These are phyloP conservation scores for Melanerpes formicivorus DNA, from an alignment of 2,113 vertebrate species.

Conservation along the genomic window DNA sequence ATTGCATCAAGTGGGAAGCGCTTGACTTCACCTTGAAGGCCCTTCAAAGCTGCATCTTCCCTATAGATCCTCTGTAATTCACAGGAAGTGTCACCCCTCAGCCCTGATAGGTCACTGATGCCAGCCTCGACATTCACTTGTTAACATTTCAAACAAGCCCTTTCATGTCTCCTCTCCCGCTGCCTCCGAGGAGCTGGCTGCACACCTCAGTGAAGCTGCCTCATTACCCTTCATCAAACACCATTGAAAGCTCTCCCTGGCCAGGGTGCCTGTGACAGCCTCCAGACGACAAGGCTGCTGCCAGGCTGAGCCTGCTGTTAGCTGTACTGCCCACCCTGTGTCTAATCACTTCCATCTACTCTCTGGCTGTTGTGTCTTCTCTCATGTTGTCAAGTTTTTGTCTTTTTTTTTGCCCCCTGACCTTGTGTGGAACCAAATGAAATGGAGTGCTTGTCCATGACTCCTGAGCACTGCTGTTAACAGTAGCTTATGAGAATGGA, in stretches of 20 bases:
- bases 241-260: background rate
- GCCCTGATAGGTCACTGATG: constrained; percentile 14
- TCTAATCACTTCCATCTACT: background rate
- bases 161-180: background rate
- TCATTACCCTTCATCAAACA: background rate
- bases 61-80: constrained; percentile 40
- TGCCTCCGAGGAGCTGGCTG: background rate
- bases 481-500: background rate
- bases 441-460: background rate
- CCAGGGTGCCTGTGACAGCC: background rate
- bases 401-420: background rate
- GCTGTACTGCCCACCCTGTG: background rate
- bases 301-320: background rate
- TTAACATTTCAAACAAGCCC: constrained; percentile 35
- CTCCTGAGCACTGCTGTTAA: background rate
- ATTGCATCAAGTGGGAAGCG: background rate
- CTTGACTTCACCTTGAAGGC: constrained; percentile 32
- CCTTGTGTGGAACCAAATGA: background rate
- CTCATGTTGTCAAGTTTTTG: background rate
- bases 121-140: background rate
- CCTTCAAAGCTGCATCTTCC: constrained; percentile 37
- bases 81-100: constrained; percentile 21
- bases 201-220: background rate
- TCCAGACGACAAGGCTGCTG: background rate
- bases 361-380: background rate